Evolutionary conservation across 2,888 invertebrate species (phyloP).

Genomic region (Junonia oenone): DNA sequence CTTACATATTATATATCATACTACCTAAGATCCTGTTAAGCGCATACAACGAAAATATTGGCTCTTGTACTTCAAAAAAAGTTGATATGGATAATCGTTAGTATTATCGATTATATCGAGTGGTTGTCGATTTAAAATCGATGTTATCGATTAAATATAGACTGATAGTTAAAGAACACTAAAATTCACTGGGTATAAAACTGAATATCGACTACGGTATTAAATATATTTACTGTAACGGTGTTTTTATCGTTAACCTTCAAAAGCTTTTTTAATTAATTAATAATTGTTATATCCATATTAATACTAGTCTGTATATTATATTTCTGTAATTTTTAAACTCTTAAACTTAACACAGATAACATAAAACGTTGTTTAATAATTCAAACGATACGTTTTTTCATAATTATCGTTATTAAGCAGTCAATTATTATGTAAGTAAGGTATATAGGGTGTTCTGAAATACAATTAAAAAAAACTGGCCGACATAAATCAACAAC

Average conservation of each 20-base stretch:
- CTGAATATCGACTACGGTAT: background rate
- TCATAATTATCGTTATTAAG: background rate
- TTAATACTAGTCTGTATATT: background rate
- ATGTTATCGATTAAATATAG: background rate
- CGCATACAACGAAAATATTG: no score
- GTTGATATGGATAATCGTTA: background rate
- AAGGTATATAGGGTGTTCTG: no score
- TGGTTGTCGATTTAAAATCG: background rate
- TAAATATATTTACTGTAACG: no score
- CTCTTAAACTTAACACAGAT: background rate
- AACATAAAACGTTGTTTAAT: background rate
- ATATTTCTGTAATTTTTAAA: background rate
- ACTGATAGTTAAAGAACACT: conserved; percentile 3
- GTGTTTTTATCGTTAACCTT: no score
- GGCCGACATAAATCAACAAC: no score
- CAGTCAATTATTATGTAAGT: background rate
- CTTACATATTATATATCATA: no score
- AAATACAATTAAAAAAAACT: no score
- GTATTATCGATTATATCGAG: background rate
- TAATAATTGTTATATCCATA: background rate
- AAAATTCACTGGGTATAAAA: background rate
- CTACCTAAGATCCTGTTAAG: no score
- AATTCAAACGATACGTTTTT: background rate
- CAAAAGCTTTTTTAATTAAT: background rate
- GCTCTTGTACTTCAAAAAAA: no score